A percentile compares a stretch with the other conserved stretches of the same genome.
phyloP scores from a whole-genome alignment of 30 jellyfish, hydroid and myxozoan genomes.

The Mastigias papua region DNA sequence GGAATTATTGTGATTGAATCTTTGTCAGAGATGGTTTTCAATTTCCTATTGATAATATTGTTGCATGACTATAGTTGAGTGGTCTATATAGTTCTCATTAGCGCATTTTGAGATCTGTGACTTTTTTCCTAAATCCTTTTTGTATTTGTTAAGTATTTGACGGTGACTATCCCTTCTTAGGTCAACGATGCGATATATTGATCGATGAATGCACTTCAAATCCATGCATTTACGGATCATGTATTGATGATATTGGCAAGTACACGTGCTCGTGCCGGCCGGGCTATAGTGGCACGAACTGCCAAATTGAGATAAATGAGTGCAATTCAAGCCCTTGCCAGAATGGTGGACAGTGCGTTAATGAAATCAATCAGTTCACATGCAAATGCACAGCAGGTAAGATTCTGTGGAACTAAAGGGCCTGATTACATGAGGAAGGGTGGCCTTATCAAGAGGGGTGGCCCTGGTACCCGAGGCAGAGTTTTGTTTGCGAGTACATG shows the following conservation, averaged over 20 bases:
- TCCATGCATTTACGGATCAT: constrained; percentile 78
- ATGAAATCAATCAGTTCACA: constrained; percentile 59
- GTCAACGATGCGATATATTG: constrained; percentile 65
- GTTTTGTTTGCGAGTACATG: too few species aligned
- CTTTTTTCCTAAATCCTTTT: background rate
- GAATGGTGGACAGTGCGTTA: constrained; percentile 77
- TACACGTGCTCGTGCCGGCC: constrained; percentile 82
- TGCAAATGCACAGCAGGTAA: constrained; percentile 78
- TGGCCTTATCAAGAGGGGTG: too few species aligned
- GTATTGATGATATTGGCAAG: constrained; percentile 67
- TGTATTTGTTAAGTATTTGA: background rate
- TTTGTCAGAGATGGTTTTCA: too few species aligned
- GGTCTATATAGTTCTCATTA: background rate
- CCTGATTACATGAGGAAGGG: too few species aligned
- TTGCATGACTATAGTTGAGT: background rate
- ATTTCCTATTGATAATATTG: too few species aligned
- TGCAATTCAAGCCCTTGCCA: constrained; percentile 76
- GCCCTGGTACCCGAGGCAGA: too few species aligned
- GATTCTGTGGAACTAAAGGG: too few species aligned
- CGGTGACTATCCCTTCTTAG: background rate
- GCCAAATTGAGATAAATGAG: constrained; percentile 69
- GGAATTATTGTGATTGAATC: too few species aligned
- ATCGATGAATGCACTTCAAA: constrained; percentile 77
- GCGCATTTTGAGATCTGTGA: background rate
- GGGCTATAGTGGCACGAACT: constrained; percentile 80